Conservation (phyloP, 1,140 invertebrate species). For the Cyclina sinensis region DNA sequence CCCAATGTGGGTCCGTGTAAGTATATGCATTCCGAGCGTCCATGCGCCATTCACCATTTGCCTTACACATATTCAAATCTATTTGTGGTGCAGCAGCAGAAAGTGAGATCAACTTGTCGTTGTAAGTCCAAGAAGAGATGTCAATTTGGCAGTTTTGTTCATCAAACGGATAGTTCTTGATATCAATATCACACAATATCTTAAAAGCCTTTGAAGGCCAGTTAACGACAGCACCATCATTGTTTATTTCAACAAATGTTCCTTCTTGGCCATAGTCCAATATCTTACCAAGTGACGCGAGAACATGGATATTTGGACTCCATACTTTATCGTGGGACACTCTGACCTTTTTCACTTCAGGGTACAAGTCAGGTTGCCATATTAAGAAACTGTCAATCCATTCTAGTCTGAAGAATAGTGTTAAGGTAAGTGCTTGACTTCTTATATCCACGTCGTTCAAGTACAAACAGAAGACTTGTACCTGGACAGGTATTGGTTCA, state of each 20-base stretch:
- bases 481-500: neutral
- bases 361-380: neutral
- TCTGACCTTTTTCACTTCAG: neutral
- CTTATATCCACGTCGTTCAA: neutral
- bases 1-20: neutral
- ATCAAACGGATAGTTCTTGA: constrained; percentile 91
- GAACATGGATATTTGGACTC: neutral
- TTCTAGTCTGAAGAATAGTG: neutral
- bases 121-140: constrained; percentile 98
- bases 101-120: neutral
- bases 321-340: neutral
- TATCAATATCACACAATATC: constrained; percentile 90
- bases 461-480: neutral
- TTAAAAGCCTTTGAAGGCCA: neutral
- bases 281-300: neutral
- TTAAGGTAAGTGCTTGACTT: neutral
- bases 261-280: neutral
- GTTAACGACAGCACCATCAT: neutral
- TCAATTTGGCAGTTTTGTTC: constrained; percentile 98
- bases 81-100: neutral
- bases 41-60: constrained; percentile 34
- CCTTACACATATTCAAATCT: neutral
- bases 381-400: neutral
- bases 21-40: neutral
- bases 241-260: neutral